Percentiles rank a stretch among this genome's conserved stretches.
phyloP scores from a whole-genome alignment of 2,797 vertebrate genomes.

The Aphelocoma californica region DNA sequence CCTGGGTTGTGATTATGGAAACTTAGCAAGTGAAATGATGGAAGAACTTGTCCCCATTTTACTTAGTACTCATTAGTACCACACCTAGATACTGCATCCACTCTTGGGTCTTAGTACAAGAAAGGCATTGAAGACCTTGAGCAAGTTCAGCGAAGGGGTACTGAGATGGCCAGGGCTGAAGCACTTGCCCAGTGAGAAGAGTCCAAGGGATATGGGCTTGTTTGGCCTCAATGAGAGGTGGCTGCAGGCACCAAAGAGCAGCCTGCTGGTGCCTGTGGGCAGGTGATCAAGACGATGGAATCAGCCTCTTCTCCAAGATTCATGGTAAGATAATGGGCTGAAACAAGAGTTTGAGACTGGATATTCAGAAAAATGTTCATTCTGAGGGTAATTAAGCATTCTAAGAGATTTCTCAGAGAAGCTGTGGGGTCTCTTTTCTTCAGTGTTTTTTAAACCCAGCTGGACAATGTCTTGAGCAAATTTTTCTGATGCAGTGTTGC shows the following conservation, averaged over 20 bases:
- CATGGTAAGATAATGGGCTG: background rate
- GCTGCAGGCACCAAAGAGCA: background rate
- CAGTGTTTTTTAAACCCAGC: background rate
- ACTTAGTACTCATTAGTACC: background rate
- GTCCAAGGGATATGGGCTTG: background rate
- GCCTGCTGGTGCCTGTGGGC: background rate
- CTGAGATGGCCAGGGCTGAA: background rate
- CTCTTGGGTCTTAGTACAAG: background rate
- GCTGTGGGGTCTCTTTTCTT: background rate
- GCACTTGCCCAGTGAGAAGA: background rate
- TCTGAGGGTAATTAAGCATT: background rate
- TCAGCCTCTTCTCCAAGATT: background rate
- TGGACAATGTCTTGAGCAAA: background rate
- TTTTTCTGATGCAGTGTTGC: accelerated
- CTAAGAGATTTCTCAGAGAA: background rate
- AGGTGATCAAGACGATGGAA: background rate
- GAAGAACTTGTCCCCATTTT: background rate
- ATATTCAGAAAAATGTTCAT: background rate
- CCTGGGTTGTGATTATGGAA: background rate
- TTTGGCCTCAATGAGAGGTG: background rate
- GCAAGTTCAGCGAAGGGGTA: background rate
- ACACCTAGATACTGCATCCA: background rate
- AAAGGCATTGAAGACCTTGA: background rate
- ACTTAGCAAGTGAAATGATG: background rate
- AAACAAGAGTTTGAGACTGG: background rate